These are phyloP conservation scores for Pheosia tremula DNA, from an alignment of 2,888 invertebrate genomes.

Conservation along the genomic window DNA sequence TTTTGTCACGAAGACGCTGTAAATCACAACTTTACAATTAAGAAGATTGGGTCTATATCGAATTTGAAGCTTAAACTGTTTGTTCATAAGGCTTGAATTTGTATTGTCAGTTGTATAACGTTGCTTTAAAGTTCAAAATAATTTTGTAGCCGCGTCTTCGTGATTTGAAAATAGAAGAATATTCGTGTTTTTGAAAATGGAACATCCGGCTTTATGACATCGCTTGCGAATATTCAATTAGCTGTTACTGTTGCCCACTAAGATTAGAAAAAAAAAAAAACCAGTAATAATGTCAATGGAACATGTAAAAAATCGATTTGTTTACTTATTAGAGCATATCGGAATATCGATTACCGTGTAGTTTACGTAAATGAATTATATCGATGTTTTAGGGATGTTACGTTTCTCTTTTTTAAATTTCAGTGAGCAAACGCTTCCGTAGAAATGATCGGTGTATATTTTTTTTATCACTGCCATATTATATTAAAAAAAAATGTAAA, in stretches of 20 bases:
- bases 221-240: not conserved
- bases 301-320: not conserved
- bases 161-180: not conserved
- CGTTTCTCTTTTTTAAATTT: not conserved
- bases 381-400: not conserved
- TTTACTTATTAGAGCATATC: slow-evolving; percentile 7
- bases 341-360: slow-evolving; percentile 1
- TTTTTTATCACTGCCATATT: slow-evolving; percentile 30
- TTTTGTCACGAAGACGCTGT: not conserved
- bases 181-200: slow-evolving; percentile 2
- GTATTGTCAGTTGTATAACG: not conserved
- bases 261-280: not conserved
- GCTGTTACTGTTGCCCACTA: not conserved
- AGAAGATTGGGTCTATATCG: not conserved
- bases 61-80: not conserved
- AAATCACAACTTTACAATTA: not conserved
- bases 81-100: not conserved
- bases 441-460: slow-evolving; percentile 15
- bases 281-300: too few species aligned
- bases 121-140: not conserved
- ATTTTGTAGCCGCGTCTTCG: not conserved
- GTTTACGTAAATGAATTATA: not conserved
- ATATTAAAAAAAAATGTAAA: slow-evolving; percentile 29
- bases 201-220: not conserved
- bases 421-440: slow-evolving; percentile 1